Conservation (phyloP, 2,888 invertebrate genomes). For the Tipula helvola region DNA sequence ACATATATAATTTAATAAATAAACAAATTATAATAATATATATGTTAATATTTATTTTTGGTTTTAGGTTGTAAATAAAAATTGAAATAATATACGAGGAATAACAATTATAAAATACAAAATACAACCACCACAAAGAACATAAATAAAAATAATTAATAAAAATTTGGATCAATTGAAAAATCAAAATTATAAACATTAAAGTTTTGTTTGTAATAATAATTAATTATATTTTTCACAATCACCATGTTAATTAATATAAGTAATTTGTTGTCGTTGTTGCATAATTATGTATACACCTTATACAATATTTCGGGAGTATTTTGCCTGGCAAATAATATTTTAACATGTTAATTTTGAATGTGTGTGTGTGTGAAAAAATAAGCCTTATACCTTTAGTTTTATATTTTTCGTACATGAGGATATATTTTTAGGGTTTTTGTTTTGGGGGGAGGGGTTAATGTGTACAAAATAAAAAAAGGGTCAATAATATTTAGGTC, state of each 20-base stretch:
- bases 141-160: background rate
- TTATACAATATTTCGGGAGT: background rate
- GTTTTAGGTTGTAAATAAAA: background rate
- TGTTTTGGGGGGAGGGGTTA: background rate
- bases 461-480: background rate
- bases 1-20: background rate
- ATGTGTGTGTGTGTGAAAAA: background rate
- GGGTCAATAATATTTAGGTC: background rate
- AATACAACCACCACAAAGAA: background rate
- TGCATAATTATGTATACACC: background rate
- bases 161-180: background rate
- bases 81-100: background rate
- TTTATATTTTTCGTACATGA: background rate
- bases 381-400: background rate
- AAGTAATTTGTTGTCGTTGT: background rate
- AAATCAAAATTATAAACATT: background rate
- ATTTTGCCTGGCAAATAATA: background rate
- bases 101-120: background rate
- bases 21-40: background rate
- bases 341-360: background rate
- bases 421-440: background rate
- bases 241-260: background rate
- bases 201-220: background rate
- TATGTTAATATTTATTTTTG: background rate
- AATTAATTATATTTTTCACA: background rate